Base-by-base conservation (phyloP, 30 jellyfish, hydroid and myxozoan genomes). In the Aurelia aurita region DNA sequence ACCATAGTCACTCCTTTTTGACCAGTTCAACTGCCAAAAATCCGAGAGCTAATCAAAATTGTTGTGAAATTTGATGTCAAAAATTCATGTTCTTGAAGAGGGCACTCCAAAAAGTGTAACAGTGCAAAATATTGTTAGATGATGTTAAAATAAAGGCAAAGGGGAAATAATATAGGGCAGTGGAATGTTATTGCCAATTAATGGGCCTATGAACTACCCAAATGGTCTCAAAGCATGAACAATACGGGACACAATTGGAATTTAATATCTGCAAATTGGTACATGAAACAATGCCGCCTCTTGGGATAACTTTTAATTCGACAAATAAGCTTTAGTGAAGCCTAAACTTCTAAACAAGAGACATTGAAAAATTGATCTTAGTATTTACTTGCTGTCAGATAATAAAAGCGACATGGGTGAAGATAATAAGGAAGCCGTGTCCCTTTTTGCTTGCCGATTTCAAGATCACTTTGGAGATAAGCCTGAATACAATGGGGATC, bases 341-440 rank as follows among this genome's bases (percentile, higher is more conserved):
- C 64, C 75, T 28, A 69, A 55, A 35, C 74, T 47, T 54, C 57
- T 31, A 70, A 58, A 63, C 87, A 55, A 44, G 83, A 64, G 72
- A 66, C 87, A 74, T 46, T 69, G 79, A 64, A 83, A 83, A 53
- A 32, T 83, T 57, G 87, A 70, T 53, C 75, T 72, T 43, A 34
- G 71, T 68, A 81, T 81, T 67, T 81, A 61, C 77, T 74, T 58
- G 71, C 72, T 61, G 80, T 68, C 93, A 83, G 73, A 83, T 28
- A 83, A 83, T 74, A 60, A 74, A 28, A 71, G 72, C 72, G 85
- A 83, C 87, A 71, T 44, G 59, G 93, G 45, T 22, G 39, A 57
- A 70, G 86, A 74, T 83, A 70, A 83, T 83, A 83, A 83, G 93
- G 93, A 83, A 83, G 74, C 93, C 93, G 84, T 83, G 93, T 55